Conservation (phyloP, 2,888 invertebrate species). For the Melanchra persicariae region DNA sequence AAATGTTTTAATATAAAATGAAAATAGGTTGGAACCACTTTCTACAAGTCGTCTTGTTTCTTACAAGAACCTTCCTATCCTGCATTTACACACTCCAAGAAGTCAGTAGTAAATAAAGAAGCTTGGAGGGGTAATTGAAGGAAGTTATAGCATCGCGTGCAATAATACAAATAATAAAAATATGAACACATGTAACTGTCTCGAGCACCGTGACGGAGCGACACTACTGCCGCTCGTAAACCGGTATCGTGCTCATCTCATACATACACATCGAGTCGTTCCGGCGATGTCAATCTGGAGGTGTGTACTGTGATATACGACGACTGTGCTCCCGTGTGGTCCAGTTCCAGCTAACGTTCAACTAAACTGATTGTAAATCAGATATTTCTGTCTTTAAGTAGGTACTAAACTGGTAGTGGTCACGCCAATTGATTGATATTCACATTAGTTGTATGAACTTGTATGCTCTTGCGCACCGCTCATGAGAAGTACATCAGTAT, state of each 20-base stretch:
- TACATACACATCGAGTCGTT: conserved; percentile 60
- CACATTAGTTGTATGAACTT: not conserved
- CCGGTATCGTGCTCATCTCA: conserved; percentile 57
- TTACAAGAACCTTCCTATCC: conserved; percentile 52
- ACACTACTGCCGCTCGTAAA: conserved; percentile 50
- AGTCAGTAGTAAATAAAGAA: conserved; percentile 64
- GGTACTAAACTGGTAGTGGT: not conserved
- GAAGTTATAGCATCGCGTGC: conserved; percentile 61
- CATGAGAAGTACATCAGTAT: not conserved
- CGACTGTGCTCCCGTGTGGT: not conserved
- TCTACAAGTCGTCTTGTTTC: too few relatives aligned
- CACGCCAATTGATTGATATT: not conserved
- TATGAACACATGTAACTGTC: conserved; percentile 63
- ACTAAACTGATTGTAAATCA: conserved; percentile 1
- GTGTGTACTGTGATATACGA: conserved; percentile 38
- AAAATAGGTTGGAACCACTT: not conserved
- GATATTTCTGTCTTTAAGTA: conserved; percentile 12
- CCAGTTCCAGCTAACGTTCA: not conserved
- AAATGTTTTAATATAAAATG: not conserved
- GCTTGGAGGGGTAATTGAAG: conserved; percentile 64
- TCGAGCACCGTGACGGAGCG: conserved; percentile 23
- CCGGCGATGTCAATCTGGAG: conserved; percentile 31
- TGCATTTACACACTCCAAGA: conserved; percentile 23
- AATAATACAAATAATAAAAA: conserved; percentile 67
- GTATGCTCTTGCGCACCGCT: not conserved